Conservation (phyloP, 2,113 vertebrate species). For the Bos indicus region DNA sequence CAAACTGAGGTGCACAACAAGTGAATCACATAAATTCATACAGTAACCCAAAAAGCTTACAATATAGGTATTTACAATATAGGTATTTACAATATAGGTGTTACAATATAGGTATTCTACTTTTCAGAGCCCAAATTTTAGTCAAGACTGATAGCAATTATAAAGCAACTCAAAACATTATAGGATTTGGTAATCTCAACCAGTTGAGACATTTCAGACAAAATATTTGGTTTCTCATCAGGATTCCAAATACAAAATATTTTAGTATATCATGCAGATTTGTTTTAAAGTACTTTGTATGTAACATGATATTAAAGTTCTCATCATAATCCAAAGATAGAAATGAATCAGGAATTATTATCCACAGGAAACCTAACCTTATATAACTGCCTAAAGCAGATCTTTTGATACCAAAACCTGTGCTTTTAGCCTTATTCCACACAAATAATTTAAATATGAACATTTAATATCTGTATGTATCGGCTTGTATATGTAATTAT, state of each 20-base stretch:
- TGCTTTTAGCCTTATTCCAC: background rate
- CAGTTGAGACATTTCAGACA: background rate
- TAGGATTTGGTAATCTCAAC: background rate
- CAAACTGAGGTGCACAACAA: background rate
- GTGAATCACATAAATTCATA: background rate
- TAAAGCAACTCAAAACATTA: background rate
- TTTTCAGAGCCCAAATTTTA: background rate
- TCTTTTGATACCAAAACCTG: background rate
- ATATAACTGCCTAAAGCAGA: background rate
- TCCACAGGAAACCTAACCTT: background rate
- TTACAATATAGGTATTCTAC: background rate
- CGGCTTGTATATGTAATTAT: background rate
- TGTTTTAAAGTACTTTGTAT: background rate
- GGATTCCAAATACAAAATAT: background rate
- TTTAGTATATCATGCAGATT: background rate
- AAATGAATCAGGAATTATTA: background rate
- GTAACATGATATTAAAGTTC: background rate
- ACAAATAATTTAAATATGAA: background rate
- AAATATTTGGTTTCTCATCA: background rate
- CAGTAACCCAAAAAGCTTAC: background rate
- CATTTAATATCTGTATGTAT: background rate
- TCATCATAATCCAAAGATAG: background rate
- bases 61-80: background rate
- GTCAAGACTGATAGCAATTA: background rate
- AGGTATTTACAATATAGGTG: background rate